Evolutionary conservation across 2,888 invertebrate genomes (phyloP).

Genomic region (Tigriopus californicus): DNA sequence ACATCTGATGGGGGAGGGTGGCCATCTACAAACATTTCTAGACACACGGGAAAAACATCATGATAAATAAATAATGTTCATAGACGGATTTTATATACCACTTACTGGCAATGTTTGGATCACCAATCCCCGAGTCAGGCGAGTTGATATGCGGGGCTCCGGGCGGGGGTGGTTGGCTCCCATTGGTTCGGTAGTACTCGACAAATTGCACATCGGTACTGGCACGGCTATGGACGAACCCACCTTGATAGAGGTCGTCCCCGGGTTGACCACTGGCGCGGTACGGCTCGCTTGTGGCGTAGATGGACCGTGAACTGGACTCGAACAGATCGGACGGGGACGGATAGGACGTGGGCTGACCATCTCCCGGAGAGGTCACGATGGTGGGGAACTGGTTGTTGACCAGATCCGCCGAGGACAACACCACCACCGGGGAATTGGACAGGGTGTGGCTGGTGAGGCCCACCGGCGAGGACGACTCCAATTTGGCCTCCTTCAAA

Average conservation of each 20-base stretch:
- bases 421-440: neutral
- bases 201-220: slow-evolving; percentile 4
- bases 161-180: neutral
- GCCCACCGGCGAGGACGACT: neutral
- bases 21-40: no score
- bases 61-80: no score
- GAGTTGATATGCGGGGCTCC: neutral
- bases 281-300: neutral
- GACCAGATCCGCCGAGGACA: neutral
- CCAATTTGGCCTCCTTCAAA: neutral
- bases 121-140: slow-evolving; percentile 4
- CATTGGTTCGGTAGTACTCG: neutral
- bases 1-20: no score
- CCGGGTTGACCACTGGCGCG: neutral
- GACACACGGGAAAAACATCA: no score
- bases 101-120: neutral
- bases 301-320: neutral
- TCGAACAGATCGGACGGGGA: neutral
- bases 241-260: neutral
- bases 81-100: no score
- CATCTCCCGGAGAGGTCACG: neutral
- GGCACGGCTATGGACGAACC: neutral
- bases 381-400: neutral
- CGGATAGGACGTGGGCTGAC: neutral
- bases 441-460: neutral